Conservation (phyloP, 2,888 invertebrate genomes). For the Heliconius sara region DNA sequence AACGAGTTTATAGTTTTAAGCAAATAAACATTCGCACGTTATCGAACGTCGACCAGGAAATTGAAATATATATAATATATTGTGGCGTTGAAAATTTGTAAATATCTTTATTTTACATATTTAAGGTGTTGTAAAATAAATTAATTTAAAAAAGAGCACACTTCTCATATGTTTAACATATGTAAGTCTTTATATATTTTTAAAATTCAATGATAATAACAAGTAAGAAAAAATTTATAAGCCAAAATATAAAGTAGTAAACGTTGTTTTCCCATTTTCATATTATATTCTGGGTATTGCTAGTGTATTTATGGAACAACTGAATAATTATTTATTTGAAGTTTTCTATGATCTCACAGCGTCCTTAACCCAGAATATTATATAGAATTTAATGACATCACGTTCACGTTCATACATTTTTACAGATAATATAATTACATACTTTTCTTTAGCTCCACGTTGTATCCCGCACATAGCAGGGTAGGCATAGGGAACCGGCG, state of each 20-base stretch:
- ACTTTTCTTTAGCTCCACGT: too few species aligned
- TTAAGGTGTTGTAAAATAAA: neutral
- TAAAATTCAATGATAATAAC: neutral
- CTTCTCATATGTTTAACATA: too few species aligned
- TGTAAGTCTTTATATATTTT: too few species aligned
- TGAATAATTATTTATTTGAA: too few species aligned
- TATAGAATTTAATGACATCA: neutral
- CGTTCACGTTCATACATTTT: too few species aligned
- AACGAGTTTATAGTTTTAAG: neutral
- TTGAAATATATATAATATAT: neutral
- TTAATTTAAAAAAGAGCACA: neutral
- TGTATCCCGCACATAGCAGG: too few species aligned
- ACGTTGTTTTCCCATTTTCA: neutral
- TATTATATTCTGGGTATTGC: neutral
- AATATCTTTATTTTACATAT: neutral
- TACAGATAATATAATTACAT: neutral
- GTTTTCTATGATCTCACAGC: neutral
- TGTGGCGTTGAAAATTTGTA: neutral
- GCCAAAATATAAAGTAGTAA: neutral
- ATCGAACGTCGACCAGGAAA: constrained; percentile 16
- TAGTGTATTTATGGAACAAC: neutral
- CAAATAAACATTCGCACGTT: constrained; percentile 32
- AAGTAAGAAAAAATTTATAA: neutral
- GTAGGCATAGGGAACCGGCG: too few species aligned
- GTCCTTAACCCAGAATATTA: constrained; percentile 3